These are phyloP conservation scores for Lutraria lutraria DNA, from an alignment of 2,888 invertebrate genomes.

Conservation along the genomic window DNA sequence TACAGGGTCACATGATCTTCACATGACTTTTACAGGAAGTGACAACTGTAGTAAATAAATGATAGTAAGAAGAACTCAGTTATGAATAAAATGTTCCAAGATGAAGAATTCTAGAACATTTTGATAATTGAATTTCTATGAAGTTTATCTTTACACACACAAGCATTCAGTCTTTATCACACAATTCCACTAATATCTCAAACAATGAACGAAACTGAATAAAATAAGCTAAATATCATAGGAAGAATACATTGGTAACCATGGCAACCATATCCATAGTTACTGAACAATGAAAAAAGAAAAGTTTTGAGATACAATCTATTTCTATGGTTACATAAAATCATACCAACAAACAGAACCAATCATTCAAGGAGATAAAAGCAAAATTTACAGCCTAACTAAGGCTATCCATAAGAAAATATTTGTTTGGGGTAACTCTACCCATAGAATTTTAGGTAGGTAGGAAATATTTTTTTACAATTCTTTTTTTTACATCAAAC, in stretches of 20 bases:
- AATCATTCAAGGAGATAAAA: neutral
- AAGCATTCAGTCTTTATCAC: neutral
- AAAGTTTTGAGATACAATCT: neutral
- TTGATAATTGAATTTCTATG: neutral
- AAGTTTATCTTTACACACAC: neutral
- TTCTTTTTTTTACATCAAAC: too few relatives aligned
- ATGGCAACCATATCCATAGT: neutral
- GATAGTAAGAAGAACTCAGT: too few relatives aligned
- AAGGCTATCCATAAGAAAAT: too few relatives aligned
- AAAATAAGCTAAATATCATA: conserved; percentile 11
- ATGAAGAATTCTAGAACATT: neutral
- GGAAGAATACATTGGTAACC: neutral
- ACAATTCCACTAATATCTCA: conserved; percentile 6
- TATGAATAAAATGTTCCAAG: neutral
- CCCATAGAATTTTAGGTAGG: too few relatives aligned
- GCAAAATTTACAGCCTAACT: neutral
- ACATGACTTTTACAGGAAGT: too few relatives aligned
- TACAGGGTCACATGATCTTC: too few relatives aligned
- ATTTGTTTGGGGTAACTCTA: too few relatives aligned
- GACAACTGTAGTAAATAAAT: too few relatives aligned
- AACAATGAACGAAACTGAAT: neutral
- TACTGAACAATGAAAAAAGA: neutral
- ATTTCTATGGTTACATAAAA: conserved; percentile 12
- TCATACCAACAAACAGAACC: neutral
- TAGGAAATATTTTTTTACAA: too few relatives aligned